A percentile compares a stretch with the other conserved stretches of the same genome.
Conservation (phyloP, 2,113 vertebrate species). For the Oncorhynchus keta region DNA sequence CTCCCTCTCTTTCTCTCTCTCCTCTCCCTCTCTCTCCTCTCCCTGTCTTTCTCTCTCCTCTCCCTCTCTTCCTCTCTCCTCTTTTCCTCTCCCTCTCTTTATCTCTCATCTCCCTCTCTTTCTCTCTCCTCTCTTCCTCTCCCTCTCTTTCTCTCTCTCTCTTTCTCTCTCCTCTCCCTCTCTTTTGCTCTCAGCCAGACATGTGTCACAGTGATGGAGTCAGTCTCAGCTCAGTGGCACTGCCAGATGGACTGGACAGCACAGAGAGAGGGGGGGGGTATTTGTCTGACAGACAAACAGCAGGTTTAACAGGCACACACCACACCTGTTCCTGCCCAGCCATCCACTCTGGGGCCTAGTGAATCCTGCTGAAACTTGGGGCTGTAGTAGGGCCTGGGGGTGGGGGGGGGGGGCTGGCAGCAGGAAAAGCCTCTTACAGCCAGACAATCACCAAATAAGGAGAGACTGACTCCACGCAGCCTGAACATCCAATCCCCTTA, state of each 20-base stretch:
- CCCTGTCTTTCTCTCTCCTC: too few species aligned
- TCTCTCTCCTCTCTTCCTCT: too few species aligned
- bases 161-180: too few species aligned
- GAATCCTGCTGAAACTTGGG: not conserved
- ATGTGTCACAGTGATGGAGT: conserved; percentile 50
- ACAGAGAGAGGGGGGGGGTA: not conserved
- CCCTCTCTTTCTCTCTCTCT: too few species aligned
- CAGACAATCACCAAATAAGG: conserved; percentile 68
- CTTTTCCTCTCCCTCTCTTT: too few species aligned
- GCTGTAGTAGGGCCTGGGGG: not conserved
- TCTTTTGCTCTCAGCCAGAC: not conserved
- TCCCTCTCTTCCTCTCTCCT: too few species aligned
- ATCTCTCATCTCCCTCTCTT: too few species aligned
- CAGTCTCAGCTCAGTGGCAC: conserved; percentile 55
- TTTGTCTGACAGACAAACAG: not conserved
- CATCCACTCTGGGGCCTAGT: not conserved
- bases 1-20: too few species aligned
- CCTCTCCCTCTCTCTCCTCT: too few species aligned
- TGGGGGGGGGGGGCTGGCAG: not conserved
- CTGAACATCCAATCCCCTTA: conserved; percentile 65
- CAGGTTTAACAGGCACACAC: not conserved
- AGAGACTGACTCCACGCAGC: conserved; percentile 50
- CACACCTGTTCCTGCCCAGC: not conserved
- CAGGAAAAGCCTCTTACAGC: conserved; percentile 67
- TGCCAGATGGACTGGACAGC: conserved; percentile 20